These are phyloP conservation scores for Fragum whitleyi DNA, from an alignment of 2,888 invertebrate genomes.

Conservation along the genomic window DNA sequence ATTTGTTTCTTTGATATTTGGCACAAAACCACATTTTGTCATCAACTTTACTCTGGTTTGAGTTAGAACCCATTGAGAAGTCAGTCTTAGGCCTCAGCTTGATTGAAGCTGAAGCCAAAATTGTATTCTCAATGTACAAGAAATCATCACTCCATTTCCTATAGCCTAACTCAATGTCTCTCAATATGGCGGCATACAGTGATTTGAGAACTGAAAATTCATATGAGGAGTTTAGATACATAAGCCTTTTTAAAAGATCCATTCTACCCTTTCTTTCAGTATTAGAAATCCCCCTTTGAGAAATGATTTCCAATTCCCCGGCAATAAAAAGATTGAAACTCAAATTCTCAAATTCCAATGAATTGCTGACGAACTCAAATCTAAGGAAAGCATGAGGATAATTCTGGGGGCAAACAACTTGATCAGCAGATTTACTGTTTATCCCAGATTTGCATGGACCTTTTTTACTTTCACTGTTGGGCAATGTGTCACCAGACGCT, in stretches of 20 bases:
- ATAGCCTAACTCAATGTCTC: not conserved
- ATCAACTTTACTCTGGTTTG: not conserved
- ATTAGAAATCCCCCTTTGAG: not conserved
- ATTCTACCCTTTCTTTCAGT: not conserved
- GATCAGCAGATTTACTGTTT: not conserved
- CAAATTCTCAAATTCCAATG: not conserved
- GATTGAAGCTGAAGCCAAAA: not conserved
- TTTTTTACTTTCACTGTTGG: not conserved
- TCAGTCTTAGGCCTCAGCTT: not conserved
- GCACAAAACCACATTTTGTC: constrained; percentile 4
- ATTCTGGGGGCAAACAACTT: not conserved
- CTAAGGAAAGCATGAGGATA: not conserved
- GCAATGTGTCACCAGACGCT: not conserved
- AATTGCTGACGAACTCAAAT: not conserved
- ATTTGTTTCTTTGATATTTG: constrained; percentile 1
- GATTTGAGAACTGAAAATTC: not conserved
- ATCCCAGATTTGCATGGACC: not conserved
- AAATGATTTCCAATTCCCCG: constrained; percentile 4
- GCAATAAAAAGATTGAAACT: not conserved
- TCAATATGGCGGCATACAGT: not conserved
- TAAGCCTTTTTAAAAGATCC: not conserved
- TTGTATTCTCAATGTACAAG: too few relatives aligned
- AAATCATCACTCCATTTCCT: not conserved
- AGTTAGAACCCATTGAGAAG: not conserved
- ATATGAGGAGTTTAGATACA: not conserved